Percentiles rank a stretch among this genome's conserved stretches.
Evolutionary conservation across 2,113 vertebrate species (phyloP).

Genomic region (Cavia porcellus): DNA sequence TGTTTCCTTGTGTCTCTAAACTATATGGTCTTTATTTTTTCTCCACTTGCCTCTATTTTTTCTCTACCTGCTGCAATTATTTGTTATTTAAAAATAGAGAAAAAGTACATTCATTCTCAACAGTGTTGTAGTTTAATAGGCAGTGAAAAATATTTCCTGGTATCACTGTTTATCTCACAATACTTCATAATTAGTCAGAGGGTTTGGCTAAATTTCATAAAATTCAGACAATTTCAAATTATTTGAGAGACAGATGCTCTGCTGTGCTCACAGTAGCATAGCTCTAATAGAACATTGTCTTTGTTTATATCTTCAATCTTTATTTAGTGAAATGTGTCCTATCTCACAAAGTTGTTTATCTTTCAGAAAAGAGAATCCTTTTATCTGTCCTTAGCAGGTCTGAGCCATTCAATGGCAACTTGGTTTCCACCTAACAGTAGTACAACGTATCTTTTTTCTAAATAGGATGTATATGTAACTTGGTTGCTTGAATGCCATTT

Average conservation of each 20-base stretch:
- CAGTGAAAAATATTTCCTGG: background rate
- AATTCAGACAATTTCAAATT: background rate
- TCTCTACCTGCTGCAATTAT: background rate
- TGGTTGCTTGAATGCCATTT: background rate
- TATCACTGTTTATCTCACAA: background rate
- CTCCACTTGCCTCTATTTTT: background rate
- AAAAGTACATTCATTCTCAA: background rate
- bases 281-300: background rate
- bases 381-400: background rate
- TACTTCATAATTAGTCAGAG: background rate
- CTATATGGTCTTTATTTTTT: background rate
- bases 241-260: background rate
- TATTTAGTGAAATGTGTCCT: background rate
- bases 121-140: background rate
- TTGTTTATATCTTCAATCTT: background rate
- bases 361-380: background rate
- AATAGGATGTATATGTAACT: background rate
- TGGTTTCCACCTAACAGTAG: background rate
- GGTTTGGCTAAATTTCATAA: background rate
- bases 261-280: background rate
- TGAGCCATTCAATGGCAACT: background rate
- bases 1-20: background rate
- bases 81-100: background rate
- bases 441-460: background rate
- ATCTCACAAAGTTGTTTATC: background rate